A percentile compares a stretch with the other conserved stretches of the same genome.
Conservation (phyloP, 2,797 vertebrate species). For the Alfaro cultratus region DNA sequence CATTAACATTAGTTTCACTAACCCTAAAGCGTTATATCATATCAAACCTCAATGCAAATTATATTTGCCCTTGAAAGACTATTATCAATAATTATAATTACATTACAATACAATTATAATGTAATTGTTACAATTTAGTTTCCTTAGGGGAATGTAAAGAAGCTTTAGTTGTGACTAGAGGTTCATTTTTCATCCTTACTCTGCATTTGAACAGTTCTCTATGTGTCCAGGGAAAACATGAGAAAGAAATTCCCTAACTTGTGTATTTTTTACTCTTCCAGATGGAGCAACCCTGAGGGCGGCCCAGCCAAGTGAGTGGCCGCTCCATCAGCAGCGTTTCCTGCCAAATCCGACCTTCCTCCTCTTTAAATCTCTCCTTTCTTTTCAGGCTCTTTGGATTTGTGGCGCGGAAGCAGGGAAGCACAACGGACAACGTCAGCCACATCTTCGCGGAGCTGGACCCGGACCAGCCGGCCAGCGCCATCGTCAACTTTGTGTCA, state of each 20-base stretch:
- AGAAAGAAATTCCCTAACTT: not conserved
- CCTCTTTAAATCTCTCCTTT: not conserved
- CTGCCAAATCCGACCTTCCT: not conserved
- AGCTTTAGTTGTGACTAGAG: not conserved
- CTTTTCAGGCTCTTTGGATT: constrained; percentile 92
- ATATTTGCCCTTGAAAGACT: too few species aligned
- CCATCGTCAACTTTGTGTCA: constrained; percentile 97
- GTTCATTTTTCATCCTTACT: not conserved
- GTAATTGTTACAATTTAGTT: not conserved
- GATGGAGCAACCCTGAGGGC: constrained; percentile 94
- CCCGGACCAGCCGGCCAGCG: constrained; percentile 91
- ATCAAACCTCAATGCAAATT: too few species aligned
- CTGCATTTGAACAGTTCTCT: not conserved
- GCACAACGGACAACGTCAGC: constrained; percentile 97
- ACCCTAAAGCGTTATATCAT: not conserved
- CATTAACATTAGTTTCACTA: not conserved
- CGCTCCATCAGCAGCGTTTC: not conserved
- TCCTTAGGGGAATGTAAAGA: not conserved
- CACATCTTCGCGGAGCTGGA: constrained; percentile 98
- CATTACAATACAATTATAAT: not conserved
- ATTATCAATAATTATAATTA: too few species aligned
- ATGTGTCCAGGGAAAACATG: not conserved
- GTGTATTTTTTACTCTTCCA: constrained; percentile 57
- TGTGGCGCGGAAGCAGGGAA: constrained; percentile 97
- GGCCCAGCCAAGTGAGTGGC: constrained; percentile 91